Conservation (phyloP, 1,140 invertebrate species). For the Oscheius sp. region DNA sequence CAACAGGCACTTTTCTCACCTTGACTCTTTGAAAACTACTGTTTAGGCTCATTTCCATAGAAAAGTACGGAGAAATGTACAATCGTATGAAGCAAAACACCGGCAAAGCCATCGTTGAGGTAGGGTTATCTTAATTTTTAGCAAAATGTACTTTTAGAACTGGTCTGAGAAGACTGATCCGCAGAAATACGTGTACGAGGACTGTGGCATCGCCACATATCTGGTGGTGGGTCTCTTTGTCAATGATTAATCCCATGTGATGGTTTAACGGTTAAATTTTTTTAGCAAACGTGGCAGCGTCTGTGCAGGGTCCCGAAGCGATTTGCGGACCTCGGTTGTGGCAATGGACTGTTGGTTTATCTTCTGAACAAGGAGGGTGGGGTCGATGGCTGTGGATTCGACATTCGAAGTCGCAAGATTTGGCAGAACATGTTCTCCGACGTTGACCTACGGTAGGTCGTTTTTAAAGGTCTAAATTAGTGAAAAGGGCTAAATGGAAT, state of each 20-base stretch:
- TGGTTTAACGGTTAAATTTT: neutral
- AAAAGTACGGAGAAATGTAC: neutral
- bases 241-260: neutral
- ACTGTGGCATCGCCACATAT: conserved; percentile 89
- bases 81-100: neutral
- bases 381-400: conserved; percentile 77
- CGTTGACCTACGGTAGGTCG: conserved; percentile 55
- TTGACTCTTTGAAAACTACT: neutral
- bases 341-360: conserved; percentile 79
- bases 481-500: neutral
- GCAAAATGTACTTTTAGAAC: too few relatives aligned
- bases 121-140: too few relatives aligned
- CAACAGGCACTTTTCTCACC: too few relatives aligned
- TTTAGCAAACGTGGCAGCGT: conserved; percentile 27
- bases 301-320: neutral
- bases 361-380: conserved; percentile 44
- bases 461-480: neutral
- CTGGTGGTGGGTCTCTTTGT: conserved; percentile 62
- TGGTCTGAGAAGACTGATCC: conserved; percentile 64
- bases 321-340: conserved; percentile 92
- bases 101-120: too few relatives aligned
- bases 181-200: conserved; percentile 90
- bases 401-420: conserved; percentile 82
- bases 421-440: conserved; percentile 74
- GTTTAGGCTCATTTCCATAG: neutral